Base-by-base conservation (phyloP, 2,888 invertebrate species). In the Agriopis leucophaearia region DNA sequence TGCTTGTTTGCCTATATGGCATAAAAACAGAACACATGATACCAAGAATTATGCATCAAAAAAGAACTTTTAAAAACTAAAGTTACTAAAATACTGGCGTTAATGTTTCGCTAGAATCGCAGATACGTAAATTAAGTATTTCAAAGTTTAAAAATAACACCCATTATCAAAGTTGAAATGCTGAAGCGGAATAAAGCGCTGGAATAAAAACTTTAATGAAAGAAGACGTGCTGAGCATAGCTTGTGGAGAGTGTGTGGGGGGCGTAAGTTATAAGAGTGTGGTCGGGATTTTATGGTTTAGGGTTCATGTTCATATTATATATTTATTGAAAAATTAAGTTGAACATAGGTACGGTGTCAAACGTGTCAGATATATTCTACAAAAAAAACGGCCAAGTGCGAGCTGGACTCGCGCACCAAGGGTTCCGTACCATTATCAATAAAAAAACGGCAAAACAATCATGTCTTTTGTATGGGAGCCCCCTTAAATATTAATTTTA, bases 141-240 rank as follows among this genome's bases (percentile, higher is more conserved):
- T 75, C 67, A 67, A 54, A 71, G 77, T 79, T 83, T 81, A 81
- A 78, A 83, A 85, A 86, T 85, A 86, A 80, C 80, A 78, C 79
- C 79, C 81, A 81, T 86, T 85, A 85, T 78, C 75, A 74, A 84
- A 82, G 74, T 81, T 84, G 79, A 81, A 82, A 83, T 81, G 78
- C 78, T 75, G 79, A 81, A 81, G 81, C 79, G 78, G 74, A 59
- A 42, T 40, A 50, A 42, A 59, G 50, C 50, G 59, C 74, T 64
- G 80, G 83, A 84, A 83, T 83, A 85, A 86, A 83, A 87, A 85
- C 84, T 85, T 84, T 81, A 83, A 84, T 84, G 84, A 86, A 75
- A 76, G 78, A 76, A 78, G 79, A 86, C 85, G 86, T 85, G 86
- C 78, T 72, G 74, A 71, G 82, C 81, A 81, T 83, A 69, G 78